Base-by-base conservation (phyloP, 2,113 vertebrate genomes). In the Podiceps cristatus region DNA sequence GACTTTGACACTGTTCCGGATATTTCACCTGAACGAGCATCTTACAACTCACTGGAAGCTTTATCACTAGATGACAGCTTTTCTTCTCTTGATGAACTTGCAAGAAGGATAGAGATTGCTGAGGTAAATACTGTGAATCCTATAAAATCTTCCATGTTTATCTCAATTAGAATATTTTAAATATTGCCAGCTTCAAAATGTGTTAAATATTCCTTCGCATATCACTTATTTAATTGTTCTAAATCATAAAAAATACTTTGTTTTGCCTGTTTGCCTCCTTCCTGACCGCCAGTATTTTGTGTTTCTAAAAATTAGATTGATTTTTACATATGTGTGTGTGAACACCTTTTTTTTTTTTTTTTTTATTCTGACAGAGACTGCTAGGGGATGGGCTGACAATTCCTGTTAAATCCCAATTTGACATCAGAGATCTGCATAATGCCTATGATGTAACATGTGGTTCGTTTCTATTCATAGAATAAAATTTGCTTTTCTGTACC, bases 21-120 rank as follows among this genome's bases (percentile, higher is more conserved):
- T 88, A 97, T 98, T 76, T 98, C 97, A 88, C 91, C 97, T 0
- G 98, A 98, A 64, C 97, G 84, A 93, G 97, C 93, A 1, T 98
- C 98, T 74, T 98, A 96, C 23, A 98, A 83, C 68, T 96, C 98
- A 22, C 96, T 97, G 77, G 98, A 99, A 85, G 92, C 83, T 76
- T 96, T 98, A 90, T 98, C 98, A 42, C 81, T 98, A 10, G 98
- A 98, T 47, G 99, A 99, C 6, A 97, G 98, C 63, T 98, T 98
- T 85, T 98, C 99, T 77, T 99, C 99, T 66, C 99, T 99, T 55
- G 99, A 99, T 92, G 99, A 99, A 90, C 98, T 99, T 94, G 99
- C 98, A 93, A 99, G 98, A 88, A 98, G 98, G 94, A 99, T 99
- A 97, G 96, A 99, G 97, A 98, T 98, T 82, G 98, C 99, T 63